Conservation (phyloP, 1,140 invertebrate genomes). For the Metopolophium dirhodum region DNA sequence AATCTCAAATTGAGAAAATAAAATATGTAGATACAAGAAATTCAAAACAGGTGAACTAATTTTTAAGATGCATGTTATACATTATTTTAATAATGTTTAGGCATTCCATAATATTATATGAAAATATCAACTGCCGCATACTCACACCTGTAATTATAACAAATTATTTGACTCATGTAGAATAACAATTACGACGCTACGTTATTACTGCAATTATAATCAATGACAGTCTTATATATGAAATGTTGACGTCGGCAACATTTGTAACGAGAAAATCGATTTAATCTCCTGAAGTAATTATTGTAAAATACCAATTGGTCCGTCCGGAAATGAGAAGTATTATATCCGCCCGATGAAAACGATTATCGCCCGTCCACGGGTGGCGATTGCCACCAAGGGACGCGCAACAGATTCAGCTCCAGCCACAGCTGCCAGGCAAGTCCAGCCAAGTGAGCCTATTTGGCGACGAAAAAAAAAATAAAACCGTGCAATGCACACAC, state of each 20-base stretch:
- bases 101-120: too few relatives aligned
- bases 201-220: not conserved
- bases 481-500: not conserved
- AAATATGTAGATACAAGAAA: too few relatives aligned
- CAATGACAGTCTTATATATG: not conserved
- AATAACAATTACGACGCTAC: not conserved
- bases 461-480: not conserved
- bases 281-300: not conserved
- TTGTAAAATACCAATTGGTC: not conserved
- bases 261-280: not conserved
- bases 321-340: not conserved
- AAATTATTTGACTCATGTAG: not conserved
- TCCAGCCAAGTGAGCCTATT: not conserved
- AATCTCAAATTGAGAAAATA: not conserved
- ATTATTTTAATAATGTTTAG: too few relatives aligned
- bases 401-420: not conserved
- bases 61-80: too few relatives aligned
- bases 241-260: not conserved
- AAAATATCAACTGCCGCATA: too few relatives aligned
- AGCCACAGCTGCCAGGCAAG: not conserved
- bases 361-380: not conserved
- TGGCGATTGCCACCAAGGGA: not conserved
- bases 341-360: not conserved
- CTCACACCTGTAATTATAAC: not conserved
- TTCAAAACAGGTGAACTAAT: not conserved